Conservation (phyloP, 2,888 invertebrate genomes). For the Cephus spinipes region DNA sequence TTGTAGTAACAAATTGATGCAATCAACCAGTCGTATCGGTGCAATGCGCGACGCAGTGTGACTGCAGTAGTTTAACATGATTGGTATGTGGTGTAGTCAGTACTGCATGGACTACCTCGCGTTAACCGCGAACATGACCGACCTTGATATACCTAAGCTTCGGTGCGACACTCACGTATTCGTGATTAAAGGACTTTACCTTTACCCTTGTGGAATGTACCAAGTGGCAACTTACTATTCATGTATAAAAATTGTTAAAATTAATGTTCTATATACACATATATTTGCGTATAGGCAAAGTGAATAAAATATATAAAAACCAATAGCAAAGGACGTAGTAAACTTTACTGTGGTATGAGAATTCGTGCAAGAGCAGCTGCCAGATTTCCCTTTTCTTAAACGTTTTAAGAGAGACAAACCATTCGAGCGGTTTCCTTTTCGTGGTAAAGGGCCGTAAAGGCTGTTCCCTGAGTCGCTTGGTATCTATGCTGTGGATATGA, state of each 20-base stretch:
- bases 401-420: neutral
- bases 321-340: neutral
- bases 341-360: neutral
- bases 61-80: constrained; percentile 28
- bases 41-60: constrained; percentile 27
- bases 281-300: no score
- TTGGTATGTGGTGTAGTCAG: constrained; percentile 25
- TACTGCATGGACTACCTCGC: constrained; percentile 29
- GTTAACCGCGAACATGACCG: constrained; percentile 33
- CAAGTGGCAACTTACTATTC: neutral
- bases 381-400: neutral
- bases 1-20: constrained; percentile 45
- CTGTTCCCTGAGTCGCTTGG: neutral
- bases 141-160: constrained; percentile 27
- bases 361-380: neutral
- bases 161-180: neutral
- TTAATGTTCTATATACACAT: no score
- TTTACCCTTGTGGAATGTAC: neutral
- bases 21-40: constrained; percentile 34
- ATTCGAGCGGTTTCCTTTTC: neutral
- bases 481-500: neutral
- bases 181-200: neutral
- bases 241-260: neutral
- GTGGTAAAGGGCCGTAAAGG: neutral
- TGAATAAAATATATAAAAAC: no score